A percentile compares a stretch with the other conserved stretches of the same genome.
Evolutionary conservation across 2,888 invertebrate genomes (phyloP).

Genomic region (Orchesella flavescens): DNA sequence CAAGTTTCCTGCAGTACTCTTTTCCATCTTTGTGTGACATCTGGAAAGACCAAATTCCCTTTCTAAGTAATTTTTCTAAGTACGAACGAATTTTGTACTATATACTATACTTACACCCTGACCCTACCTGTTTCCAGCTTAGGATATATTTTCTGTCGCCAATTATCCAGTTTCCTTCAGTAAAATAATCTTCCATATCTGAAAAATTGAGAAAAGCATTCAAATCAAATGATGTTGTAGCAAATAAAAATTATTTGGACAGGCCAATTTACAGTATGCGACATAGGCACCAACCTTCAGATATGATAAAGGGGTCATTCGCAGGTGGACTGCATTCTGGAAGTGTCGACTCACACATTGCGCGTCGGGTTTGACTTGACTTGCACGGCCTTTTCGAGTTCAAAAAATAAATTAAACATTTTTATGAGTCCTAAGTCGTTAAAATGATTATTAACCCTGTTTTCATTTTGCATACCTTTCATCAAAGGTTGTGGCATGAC

Average conservation of each 20-base stretch:
- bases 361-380: background rate
- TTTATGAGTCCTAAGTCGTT: too few species aligned
- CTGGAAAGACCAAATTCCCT: background rate
- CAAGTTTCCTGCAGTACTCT: background rate
- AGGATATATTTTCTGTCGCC: slow-evolving; percentile 7
- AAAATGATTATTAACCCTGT: too few species aligned
- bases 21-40: background rate
- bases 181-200: slow-evolving; percentile 12
- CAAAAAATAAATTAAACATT: too few species aligned
- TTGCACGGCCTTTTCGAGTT: too few species aligned
- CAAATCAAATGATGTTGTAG: background rate
- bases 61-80: background rate
- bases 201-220: too few species aligned
- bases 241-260: background rate
- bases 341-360: background rate
- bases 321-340: background rate
- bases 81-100: background rate
- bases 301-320: background rate
- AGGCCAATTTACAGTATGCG: background rate
- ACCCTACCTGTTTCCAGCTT: slow-evolving; percentile 3
- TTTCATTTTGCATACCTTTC: too few species aligned
- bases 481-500: background rate
- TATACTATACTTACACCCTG: background rate
- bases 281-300: background rate
- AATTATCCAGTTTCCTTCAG: slow-evolving; percentile 20